Conservation (phyloP, 2,113 vertebrate genomes). For the Bolborhynchus lineola region DNA sequence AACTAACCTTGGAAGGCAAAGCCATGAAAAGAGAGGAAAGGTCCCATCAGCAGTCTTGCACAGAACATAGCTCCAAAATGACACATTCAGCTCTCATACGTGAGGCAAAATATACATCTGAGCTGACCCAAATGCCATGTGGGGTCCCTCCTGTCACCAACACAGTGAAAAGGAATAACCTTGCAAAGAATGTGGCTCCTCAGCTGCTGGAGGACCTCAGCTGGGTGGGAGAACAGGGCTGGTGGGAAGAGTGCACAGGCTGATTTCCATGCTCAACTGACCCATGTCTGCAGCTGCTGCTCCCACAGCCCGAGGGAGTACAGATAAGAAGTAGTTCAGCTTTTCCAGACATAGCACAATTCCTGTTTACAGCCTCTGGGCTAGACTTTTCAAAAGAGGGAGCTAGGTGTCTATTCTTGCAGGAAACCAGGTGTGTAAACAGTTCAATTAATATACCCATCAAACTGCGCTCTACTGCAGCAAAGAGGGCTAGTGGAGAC, state of each 20-base stretch:
- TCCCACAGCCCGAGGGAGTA: background rate
- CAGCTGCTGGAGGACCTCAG: background rate
- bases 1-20: background rate
- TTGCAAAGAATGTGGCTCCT: background rate
- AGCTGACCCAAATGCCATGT: background rate
- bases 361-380: constrained; percentile 62
- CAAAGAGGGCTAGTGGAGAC: constrained; percentile 43
- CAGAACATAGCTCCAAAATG: background rate
- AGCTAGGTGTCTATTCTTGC: constrained; percentile 62
- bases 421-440: constrained; percentile 68
- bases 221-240: background rate
- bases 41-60: background rate
- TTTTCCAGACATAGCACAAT: constrained; percentile 62
- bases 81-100: background rate
- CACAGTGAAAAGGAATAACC: background rate
- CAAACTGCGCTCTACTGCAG: background rate
- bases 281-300: constrained; percentile 40
- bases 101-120: background rate
- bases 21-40: background rate
- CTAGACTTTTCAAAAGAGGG: constrained; percentile 59
- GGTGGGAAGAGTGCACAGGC: background rate
- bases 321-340: constrained; percentile 51
- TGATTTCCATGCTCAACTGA: constrained; percentile 26
- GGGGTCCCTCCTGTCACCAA: background rate
- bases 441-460: constrained; percentile 53